A percentile compares a stretch with the other conserved stretches of the same genome.
phyloP scores from a whole-genome alignment of 2,797 vertebrate genomes.

The Scomberomorus guttatus region DNA sequence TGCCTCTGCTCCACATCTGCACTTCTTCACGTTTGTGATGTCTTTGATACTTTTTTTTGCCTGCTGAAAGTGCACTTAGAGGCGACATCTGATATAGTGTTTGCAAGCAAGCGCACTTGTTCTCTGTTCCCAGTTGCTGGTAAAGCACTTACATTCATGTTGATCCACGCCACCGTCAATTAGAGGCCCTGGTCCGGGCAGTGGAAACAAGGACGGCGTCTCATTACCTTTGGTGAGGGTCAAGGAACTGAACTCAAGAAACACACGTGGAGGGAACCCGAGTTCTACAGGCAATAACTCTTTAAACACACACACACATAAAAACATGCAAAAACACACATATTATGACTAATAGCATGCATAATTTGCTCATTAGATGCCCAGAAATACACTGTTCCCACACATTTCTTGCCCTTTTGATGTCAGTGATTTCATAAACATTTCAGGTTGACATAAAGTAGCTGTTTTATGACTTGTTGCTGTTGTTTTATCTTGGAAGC shows the following conservation, averaged over 20 bases:
- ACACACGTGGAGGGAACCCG: slow-evolving; percentile 43
- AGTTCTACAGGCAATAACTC: slow-evolving; percentile 13
- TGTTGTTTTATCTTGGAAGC: slow-evolving; percentile 45
- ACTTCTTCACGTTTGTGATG: slow-evolving; percentile 20
- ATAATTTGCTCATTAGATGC: slow-evolving; percentile 18
- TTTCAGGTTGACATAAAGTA: slow-evolving; percentile 33
- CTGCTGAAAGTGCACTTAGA: slow-evolving; percentile 43
- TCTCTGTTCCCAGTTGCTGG: slow-evolving; percentile 59
- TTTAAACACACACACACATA: not conserved
- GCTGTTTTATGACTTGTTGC: slow-evolving; percentile 50
- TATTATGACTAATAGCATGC: slow-evolving; percentile 49
- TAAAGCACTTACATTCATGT: slow-evolving; percentile 67
- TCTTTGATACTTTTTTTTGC: slow-evolving; percentile 30
- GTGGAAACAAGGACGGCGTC: slow-evolving; percentile 45
- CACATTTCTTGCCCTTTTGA: slow-evolving; percentile 30
- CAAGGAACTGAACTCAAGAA: slow-evolving; percentile 24
- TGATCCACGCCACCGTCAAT: slow-evolving; percentile 53
- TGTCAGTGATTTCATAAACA: slow-evolving; percentile 49
- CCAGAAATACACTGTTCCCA: slow-evolving; percentile 13
- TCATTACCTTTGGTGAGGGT: slow-evolving; percentile 26
- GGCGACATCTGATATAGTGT: slow-evolving; percentile 61
- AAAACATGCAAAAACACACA: slow-evolving; percentile 20
- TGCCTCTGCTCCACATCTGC: slow-evolving; percentile 51
- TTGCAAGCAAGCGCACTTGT: slow-evolving; percentile 51
- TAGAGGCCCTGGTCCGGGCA: slow-evolving; percentile 35